Evolutionary conservation across 2,888 invertebrate species (phyloP).

Genomic region (Gari tellinella): DNA sequence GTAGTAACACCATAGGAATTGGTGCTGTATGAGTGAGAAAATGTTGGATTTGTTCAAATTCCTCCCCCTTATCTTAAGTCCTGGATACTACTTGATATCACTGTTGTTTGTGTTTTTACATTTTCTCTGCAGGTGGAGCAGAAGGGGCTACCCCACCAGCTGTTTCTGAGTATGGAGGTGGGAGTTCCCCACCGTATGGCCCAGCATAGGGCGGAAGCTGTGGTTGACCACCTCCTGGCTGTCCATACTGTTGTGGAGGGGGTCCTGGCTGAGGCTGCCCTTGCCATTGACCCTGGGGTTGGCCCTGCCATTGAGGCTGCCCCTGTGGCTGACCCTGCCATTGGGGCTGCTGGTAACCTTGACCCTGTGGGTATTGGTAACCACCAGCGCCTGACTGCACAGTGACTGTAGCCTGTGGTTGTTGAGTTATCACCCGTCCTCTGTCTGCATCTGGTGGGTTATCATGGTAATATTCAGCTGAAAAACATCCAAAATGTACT

Average conservation of each 20-base stretch:
- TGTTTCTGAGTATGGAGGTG: conserved; percentile 53
- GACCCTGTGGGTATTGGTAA: conserved; percentile 9
- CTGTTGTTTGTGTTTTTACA: no score
- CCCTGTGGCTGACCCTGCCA: not conserved
- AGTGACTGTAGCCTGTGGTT: conserved; percentile 33
- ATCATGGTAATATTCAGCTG: conserved; percentile 71
- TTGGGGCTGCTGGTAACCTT: conserved; percentile 14
- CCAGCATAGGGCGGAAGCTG: conserved; percentile 8
- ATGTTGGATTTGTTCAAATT: no score
- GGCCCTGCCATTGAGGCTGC: not conserved
- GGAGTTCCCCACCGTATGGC: conserved; percentile 17
- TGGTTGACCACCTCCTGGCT: not conserved
- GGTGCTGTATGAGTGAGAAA: no score
- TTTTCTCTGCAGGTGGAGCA: conserved; percentile 52
- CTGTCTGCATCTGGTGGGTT: conserved; percentile 58
- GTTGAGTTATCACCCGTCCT: conserved; percentile 31
- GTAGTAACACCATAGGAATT: no score
- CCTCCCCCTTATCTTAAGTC: no score
- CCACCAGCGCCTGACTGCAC: conserved; percentile 38
- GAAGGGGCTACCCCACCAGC: conserved; percentile 19
- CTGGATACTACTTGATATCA: no score
- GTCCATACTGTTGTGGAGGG: conserved; percentile 5
- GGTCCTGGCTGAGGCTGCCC: not conserved
- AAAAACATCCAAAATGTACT: conserved; percentile 29
- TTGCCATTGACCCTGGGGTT: not conserved